Percentiles rank a stretch among this genome's conserved stretches.
Evolutionary conservation across 2,113 vertebrate genomes (phyloP).

Genomic region (Opisthocomus hoazin): DNA sequence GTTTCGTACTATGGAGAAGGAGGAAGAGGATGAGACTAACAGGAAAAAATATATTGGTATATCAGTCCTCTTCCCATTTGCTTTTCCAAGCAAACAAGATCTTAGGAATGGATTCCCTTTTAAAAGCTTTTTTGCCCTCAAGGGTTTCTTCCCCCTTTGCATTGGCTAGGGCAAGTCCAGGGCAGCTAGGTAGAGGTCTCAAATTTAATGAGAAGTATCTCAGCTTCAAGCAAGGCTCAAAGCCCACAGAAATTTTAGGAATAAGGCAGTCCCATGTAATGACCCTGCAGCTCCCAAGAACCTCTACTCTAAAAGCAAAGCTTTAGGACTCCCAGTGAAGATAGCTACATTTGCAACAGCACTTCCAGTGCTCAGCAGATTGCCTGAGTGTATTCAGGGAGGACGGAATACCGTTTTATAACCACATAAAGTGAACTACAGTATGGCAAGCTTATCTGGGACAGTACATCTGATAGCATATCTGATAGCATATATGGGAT

Average conservation of each 20-base stretch:
- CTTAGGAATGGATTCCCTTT: background rate
- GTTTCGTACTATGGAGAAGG: background rate
- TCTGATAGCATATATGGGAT: background rate
- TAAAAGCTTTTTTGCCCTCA: background rate
- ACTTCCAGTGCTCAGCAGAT: background rate
- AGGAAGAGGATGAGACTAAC: background rate
- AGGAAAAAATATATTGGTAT: background rate
- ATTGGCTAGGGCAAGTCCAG: background rate
- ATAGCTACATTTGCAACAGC: background rate
- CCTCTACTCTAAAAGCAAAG: background rate
- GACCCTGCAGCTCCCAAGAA: background rate
- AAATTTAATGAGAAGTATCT: background rate
- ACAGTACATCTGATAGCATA: background rate
- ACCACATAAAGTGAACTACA: background rate
- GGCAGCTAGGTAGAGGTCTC: background rate
- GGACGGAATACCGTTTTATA: background rate
- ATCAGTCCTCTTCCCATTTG: background rate
- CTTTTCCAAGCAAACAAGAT: background rate
- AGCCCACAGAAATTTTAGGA: background rate
- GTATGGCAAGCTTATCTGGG: background rate
- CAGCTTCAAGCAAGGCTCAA: background rate
- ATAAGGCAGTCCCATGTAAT: background rate
- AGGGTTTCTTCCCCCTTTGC: background rate
- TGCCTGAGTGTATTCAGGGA: background rate
- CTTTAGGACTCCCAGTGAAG: background rate